Conservation (phyloP, 1,140 invertebrate species). For the Pseudomyrmex gracilis region DNA sequence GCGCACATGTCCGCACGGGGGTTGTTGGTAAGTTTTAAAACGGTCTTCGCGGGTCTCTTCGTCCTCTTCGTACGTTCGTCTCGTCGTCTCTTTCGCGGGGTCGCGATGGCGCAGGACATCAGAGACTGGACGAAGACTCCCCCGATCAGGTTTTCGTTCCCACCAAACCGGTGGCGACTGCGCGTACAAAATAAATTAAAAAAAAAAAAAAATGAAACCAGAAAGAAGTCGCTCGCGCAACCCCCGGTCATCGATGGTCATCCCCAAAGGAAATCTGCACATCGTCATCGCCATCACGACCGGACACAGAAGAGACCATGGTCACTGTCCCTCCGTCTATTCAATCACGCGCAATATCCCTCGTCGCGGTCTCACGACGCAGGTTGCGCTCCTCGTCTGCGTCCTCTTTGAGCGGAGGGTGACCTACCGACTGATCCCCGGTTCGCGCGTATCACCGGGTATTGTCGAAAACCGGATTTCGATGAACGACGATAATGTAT, state of each 20-base stretch:
- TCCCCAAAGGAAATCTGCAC: slow-evolving; percentile 74
- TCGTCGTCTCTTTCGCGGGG: slow-evolving; percentile 14
- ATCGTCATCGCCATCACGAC: slow-evolving; percentile 37
- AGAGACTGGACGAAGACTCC: slow-evolving; percentile 63
- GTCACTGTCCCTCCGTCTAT: slow-evolving; percentile 67
- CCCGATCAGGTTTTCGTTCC: slow-evolving; percentile 85
- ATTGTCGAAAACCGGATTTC: slow-evolving; percentile 77
- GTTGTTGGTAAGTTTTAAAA: slow-evolving; percentile 37
- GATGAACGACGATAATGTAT: slow-evolving; percentile 68
- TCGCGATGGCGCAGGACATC: slow-evolving; percentile 39
- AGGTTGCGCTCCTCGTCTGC: slow-evolving; percentile 68
- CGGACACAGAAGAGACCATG: slow-evolving; percentile 62
- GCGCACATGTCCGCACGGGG: slow-evolving; percentile 32
- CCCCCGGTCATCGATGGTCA: slow-evolving; percentile 80
- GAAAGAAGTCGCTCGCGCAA: slow-evolving; percentile 70
- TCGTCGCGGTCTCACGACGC: slow-evolving; percentile 61
- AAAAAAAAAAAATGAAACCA: slow-evolving; percentile 18
- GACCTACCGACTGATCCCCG: slow-evolving; percentile 51
- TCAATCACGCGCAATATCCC: slow-evolving; percentile 41
- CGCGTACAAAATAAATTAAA: slow-evolving; percentile 41
- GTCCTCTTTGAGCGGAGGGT: slow-evolving; percentile 57
- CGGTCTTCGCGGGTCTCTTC: slow-evolving; percentile 8
- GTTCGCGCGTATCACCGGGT: slow-evolving; percentile 61
- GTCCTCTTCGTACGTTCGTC: slow-evolving; percentile 53
- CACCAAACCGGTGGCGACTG: slow-evolving; percentile 78